Percentiles rank a stretch among this genome's conserved stretches.
Conservation (phyloP, 2,113 vertebrate species). For the Malaclemys terrapin region DNA sequence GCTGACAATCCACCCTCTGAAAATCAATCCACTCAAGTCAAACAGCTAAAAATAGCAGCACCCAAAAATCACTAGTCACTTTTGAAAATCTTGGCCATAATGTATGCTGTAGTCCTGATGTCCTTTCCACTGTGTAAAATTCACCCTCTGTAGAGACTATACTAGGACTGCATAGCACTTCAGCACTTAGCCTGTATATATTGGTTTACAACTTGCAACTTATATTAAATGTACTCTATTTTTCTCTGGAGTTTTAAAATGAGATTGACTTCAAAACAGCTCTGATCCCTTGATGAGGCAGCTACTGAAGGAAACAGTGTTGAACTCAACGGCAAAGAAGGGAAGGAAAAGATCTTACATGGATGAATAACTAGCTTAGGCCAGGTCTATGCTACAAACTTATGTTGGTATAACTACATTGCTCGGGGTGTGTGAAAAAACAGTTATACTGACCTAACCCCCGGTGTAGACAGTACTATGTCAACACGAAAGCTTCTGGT, state of each 20-base stretch:
- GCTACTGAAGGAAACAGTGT: neutral
- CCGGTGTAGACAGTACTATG: neutral
- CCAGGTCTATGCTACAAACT: neutral
- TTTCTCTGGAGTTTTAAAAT: neutral
- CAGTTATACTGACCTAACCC: neutral
- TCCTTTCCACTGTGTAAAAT: neutral
- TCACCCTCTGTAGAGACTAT: neutral
- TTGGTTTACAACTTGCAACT: neutral
- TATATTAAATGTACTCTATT: neutral
- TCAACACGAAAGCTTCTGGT: no score
- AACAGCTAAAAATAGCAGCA: neutral
- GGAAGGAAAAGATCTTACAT: neutral
- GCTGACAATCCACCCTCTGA: neutral
- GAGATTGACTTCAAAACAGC: neutral
- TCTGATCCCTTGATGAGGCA: neutral
- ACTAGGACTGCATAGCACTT: neutral
- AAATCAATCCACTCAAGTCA: neutral
- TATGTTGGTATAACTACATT: neutral
- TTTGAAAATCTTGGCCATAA: neutral
- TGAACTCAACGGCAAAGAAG: neutral
- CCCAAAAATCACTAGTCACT: accelerated
- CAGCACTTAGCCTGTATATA: accelerated
- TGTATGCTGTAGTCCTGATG: neutral
- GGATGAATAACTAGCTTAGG: neutral
- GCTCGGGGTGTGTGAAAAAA: neutral